Conservation (phyloP, 2,888 invertebrate species). For the Pristionchus japonicus region DNA sequence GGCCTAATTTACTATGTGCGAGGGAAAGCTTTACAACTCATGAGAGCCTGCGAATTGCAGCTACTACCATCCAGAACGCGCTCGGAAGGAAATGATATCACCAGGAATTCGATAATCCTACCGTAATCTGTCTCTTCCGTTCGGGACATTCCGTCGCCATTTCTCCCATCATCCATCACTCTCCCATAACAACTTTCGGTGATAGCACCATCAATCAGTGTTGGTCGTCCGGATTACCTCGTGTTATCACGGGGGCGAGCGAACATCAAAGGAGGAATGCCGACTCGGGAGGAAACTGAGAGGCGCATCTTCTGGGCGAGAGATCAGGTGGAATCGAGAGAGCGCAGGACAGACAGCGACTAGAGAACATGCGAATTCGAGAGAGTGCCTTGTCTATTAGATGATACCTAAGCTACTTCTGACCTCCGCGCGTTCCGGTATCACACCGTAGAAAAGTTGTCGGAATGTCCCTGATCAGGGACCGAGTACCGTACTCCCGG, state of each 20-base stretch:
- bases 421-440: background rate
- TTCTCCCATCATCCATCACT: background rate
- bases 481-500: background rate
- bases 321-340: background rate
- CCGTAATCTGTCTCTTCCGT: background rate
- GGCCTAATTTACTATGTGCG: no score
- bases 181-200: slow-evolving; percentile 10
- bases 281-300: background rate
- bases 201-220: slow-evolving; percentile 30
- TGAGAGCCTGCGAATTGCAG: no score
- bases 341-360: background rate
- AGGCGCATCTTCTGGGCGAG: background rate
- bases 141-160: background rate
- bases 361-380: background rate
- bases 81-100: background rate
- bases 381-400: slow-evolving; percentile 4
- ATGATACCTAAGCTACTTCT: slow-evolving; percentile 40
- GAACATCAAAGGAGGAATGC: background rate
- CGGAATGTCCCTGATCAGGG: background rate
- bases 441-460: background rate
- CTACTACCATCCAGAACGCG: background rate
- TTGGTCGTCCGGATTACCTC: slow-evolving; percentile 15
- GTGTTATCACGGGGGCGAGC: background rate
- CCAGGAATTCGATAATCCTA: background rate
- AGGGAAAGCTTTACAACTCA: no score